These are phyloP conservation scores for Ornithorhynchus anatinus DNA, from an alignment of 2,113 vertebrate genomes.

Conservation along the genomic window DNA sequence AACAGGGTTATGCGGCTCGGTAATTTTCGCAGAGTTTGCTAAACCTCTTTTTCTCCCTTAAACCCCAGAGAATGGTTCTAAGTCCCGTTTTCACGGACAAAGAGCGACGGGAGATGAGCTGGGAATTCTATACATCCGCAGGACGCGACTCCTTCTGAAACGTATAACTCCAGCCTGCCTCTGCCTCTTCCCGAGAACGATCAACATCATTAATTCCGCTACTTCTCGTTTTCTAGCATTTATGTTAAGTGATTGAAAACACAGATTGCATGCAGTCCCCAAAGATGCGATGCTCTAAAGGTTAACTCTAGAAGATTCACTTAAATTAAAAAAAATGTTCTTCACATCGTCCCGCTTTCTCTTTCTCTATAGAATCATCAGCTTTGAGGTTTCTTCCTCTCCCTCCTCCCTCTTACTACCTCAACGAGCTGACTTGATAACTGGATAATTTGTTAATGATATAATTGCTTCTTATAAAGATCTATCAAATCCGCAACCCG, in stretches of 20 bases:
- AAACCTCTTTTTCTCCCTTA: no score
- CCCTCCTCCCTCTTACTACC: constrained; percentile 26
- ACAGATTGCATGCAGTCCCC: neutral
- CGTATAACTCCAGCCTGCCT: neutral
- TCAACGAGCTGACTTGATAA: constrained; percentile 51
- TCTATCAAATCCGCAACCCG: constrained; percentile 40
- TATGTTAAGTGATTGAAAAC: constrained; percentile 12
- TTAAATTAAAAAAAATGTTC: constrained; percentile 39
- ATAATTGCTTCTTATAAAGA: constrained; percentile 64
- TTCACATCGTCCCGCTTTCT: constrained; percentile 18
- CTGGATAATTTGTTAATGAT: constrained; percentile 66
- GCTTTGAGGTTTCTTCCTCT: neutral
- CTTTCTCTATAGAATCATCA: constrained; percentile 40
- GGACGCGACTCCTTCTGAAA: neutral
- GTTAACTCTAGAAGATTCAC: constrained; percentile 31
- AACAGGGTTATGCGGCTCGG: no score
- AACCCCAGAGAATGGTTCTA: no score
- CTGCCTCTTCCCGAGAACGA: neutral
- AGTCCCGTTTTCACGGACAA: neutral
- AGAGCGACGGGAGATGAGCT: neutral
- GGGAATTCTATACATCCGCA: neutral
- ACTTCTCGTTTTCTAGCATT: neutral
- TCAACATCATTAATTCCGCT: neutral
- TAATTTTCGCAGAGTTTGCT: no score
- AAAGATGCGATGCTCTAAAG: constrained; percentile 15